These are phyloP conservation scores for Temnothorax longispinosus DNA, from an alignment of 1,140 invertebrate species.

Conservation along the genomic window DNA sequence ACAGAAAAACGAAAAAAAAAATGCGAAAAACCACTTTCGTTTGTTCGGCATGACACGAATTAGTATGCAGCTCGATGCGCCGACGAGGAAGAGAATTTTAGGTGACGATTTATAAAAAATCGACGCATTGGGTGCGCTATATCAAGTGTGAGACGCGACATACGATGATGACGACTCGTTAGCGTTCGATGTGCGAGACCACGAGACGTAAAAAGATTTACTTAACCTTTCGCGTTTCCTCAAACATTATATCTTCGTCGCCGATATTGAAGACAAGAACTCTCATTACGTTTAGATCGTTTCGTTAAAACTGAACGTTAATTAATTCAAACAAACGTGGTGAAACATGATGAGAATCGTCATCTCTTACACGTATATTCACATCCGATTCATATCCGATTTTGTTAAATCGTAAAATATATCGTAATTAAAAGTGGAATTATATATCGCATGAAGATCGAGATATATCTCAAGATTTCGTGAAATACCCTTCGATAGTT, in stretches of 20 bases:
- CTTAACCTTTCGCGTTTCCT: background rate
- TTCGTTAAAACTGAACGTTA: background rate
- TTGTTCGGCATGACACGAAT: slow-evolving; percentile 36
- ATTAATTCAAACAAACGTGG: background rate
- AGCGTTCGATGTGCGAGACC: background rate
- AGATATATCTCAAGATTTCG: background rate
- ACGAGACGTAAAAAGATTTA: background rate
- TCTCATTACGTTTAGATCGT: background rate
- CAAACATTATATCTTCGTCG: background rate
- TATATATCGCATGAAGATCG: background rate
- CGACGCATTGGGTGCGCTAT: background rate
- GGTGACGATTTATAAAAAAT: slow-evolving; percentile 67
- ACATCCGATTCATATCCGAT: background rate
- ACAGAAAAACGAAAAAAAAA: background rate
- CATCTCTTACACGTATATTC: background rate
- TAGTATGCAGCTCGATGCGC: slow-evolving; percentile 57
- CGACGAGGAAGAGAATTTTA: slow-evolving; percentile 38
- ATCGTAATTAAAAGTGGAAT: background rate
- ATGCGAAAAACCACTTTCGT: slow-evolving; percentile 27
- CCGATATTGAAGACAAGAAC: background rate
- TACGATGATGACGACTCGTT: slow-evolving; percentile 6
- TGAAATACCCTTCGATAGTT: background rate
- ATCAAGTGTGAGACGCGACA: background rate
- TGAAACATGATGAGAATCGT: background rate
- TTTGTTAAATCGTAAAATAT: background rate